Conservation (phyloP, 2,888 invertebrate species). For the Trachelus stipa region DNA sequence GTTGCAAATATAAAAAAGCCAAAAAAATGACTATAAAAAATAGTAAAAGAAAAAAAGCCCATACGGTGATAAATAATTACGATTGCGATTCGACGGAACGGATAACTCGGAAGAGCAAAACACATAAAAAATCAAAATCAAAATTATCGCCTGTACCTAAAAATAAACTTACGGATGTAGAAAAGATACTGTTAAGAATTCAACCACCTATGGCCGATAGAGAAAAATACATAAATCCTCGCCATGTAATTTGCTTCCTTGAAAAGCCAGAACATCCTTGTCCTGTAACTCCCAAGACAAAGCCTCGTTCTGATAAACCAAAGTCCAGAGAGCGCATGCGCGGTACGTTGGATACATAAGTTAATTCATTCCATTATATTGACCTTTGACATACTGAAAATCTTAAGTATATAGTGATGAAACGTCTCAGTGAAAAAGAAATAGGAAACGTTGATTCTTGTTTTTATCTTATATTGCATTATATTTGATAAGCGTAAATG, state of each 20-base stretch:
- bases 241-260: slow-evolving; percentile 36
- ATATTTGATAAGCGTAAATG: background rate
- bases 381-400: background rate
- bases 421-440: background rate
- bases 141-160: background rate
- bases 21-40: slow-evolving; percentile 16
- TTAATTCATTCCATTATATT: background rate
- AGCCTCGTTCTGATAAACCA: background rate
- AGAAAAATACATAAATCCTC: slow-evolving; percentile 30
- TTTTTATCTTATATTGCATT: background rate
- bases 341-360: background rate
- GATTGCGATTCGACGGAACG: background rate
- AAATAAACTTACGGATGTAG: slow-evolving; percentile 10
- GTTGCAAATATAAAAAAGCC: slow-evolving; percentile 25
- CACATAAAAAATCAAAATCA: background rate
- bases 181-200: slow-evolving; percentile 35
- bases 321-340: background rate
- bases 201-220: slow-evolving; percentile 43
- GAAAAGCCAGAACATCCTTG: slow-evolving; percentile 6
- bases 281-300: background rate
- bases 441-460: background rate
- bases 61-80: background rate
- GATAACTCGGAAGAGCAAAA: background rate
- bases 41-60: background rate
- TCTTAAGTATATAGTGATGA: background rate